Evolutionary conservation across 2,888 invertebrate genomes (phyloP), one percentile per base, ranked within the genome.

Genomic region (Caenorhabditis sinica): DNA sequence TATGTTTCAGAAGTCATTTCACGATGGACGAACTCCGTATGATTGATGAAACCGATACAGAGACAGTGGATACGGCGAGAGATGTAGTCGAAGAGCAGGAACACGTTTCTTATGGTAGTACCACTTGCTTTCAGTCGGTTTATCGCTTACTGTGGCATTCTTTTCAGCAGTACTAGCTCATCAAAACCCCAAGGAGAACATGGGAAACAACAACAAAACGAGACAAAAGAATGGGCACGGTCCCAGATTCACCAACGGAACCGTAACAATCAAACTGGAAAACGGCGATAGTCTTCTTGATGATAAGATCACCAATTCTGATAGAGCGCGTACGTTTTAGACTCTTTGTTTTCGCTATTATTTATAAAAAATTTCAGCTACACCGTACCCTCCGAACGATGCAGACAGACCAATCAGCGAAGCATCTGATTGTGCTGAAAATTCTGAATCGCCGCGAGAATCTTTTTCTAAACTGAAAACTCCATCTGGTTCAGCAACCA

Each of bases 41-140:
- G 85, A 85, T 85, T 20, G 85, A 85, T 65, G 85, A 85, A 51
- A 85, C 82, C 11, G 85, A 85, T 40, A 73, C 82, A 36, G 85
- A 85, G 23, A 85, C 85, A 3, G 13, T 63, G 25, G 82, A 85
- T 51, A 80, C 82, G 0, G 33, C 66, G 0, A 36, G 74, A 33
- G 79, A 65, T 49, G n/a, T 61, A 30, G 51, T 60, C n/a, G 76
- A 76, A 53, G 58, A 76, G n/a, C 51, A 82, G 20, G 75, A 75
- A n/a, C 71, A 72, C 4, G 61, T 72, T 2, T 76, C 76, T 0
- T 76, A 65, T 25, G 82, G 73, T 60, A 56, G 13, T 40, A 2
- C 2, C 40, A 11, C 40, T 11, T 40, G n/a, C n/a, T 40, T 40
- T 40, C 6, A n/a, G n/a, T n/a, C n/a, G n/a, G 51, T 23, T 58